Evolutionary conservation across 1,140 invertebrate genomes (phyloP), one percentile per base, ranked within the genome.

Genomic region (Drosophila saltans): DNA sequence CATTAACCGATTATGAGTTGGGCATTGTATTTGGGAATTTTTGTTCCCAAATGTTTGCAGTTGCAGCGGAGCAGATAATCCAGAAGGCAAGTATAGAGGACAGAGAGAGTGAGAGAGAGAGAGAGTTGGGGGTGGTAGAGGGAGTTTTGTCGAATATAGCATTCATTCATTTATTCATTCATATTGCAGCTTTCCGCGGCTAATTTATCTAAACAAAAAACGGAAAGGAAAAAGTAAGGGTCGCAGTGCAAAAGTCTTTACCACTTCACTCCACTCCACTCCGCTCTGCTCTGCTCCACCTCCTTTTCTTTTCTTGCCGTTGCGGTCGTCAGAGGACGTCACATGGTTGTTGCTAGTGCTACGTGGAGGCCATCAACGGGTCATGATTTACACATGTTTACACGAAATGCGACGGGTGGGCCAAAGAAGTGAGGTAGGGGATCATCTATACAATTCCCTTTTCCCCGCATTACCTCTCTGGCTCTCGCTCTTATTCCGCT

Each of bases 381-480:
- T 89, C 85, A 89, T 89, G 84, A 89, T 89, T 89, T 89, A 89
- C 84, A 89, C 80, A 89, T 89, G 84, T 89, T 89, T 89, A 89
- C 80, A 89, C 71, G 57, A 83, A 69, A 66, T 52, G 75, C 59
- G 61, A 56, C 41, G 59, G 41, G 59, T 61, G 26, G 59, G 52
- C 10, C 4, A 57, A 33, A n/a, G 55, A 65, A 39, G n/a, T 41
- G 24, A 40, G 67, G 45, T 11, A 4, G 67, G 75, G 26, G 28
- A 56, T 43, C 43, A 4, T 36, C 6, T 36, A 36, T 1, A 36
- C 33, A 6, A 2, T 36, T 36, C 6, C 2, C 33, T 36, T 16
- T 16, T 6, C 6, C 33, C 33, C 33, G 4, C 3, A 36, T 36
- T 36, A 36, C 33, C 33, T 6, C 33, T 76, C 65, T 52, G 45